A percentile compares a stretch with the other conserved stretches of the same genome.
phyloP scores from a whole-genome alignment of 2,113 vertebrate genomes.

The Chaenocephalus aceratus region DNA sequence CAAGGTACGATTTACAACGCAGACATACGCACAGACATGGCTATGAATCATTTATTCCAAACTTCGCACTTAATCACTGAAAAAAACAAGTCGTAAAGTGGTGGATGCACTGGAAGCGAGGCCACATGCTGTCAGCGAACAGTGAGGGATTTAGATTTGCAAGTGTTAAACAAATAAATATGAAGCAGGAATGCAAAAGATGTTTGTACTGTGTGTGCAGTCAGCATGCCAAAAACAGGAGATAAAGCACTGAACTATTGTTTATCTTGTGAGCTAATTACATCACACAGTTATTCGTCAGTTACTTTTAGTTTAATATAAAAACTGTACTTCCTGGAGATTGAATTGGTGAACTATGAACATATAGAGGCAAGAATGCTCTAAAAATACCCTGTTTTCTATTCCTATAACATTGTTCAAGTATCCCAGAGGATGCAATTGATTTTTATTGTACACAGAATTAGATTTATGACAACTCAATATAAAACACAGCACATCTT shows the following conservation, averaged over 20 bases:
- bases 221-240: not conserved
- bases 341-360: no score
- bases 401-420: not conserved
- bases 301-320: not conserved
- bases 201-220: not conserved
- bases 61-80: constrained; percentile 26
- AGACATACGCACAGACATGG: constrained; percentile 26
- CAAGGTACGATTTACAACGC: constrained; percentile 84
- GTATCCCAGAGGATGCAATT: not conserved
- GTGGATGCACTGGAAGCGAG: not conserved
- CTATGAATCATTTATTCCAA: constrained; percentile 47
- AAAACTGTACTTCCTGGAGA: not conserved
- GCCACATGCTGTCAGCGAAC: constrained; percentile 20
- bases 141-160: constrained; percentile 2
- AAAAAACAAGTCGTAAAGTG: constrained; percentile 33
- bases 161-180: constrained; percentile 30
- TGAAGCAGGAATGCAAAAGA: not conserved
- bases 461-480: not conserved
- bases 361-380: no score
- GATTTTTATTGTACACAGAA: not conserved
- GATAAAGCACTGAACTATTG: not conserved
- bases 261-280: not conserved
- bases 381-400: not conserved
- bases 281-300: not conserved
- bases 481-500: not conserved